phyloP scores from a whole-genome alignment of 2,797 vertebrate genomes.

The Dromococcyx pavoninus region DNA sequence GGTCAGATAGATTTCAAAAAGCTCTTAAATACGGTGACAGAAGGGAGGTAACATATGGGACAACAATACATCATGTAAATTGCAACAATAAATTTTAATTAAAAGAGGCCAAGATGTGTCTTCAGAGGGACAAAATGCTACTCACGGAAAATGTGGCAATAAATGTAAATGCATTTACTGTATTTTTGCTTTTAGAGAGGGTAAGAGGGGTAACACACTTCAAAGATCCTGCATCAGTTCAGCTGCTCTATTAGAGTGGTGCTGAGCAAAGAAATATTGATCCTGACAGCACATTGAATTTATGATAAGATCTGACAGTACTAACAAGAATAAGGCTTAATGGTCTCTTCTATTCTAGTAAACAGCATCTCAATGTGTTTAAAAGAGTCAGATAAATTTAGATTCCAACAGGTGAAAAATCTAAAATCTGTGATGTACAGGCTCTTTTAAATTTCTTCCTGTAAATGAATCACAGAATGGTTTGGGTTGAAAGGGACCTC shows the following conservation, averaged over 20 bases:
- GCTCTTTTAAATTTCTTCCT: neutral
- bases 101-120: neutral
- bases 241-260: neutral
- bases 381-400: neutral
- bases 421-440: neutral
- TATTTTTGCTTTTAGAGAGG: neutral
- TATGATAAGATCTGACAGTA: neutral
- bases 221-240: neutral
- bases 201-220: neutral
- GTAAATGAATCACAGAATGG: neutral
- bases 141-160: neutral
- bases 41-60: neutral
- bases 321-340: conserved; percentile 7
- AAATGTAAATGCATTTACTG: neutral
- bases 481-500: no score
- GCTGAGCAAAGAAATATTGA: conserved; percentile 48
- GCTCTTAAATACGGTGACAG: neutral
- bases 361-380: neutral
- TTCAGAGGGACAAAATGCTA: neutral
- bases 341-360: neutral
- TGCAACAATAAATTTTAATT: conserved; percentile 18
- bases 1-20: neutral
- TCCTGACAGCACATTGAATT: neutral
- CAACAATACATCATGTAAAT: neutral
- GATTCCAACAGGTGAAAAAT: neutral